These are phyloP conservation scores for Clupea harengus DNA, from an alignment of 2,113 vertebrate species.

Conservation along the genomic window DNA sequence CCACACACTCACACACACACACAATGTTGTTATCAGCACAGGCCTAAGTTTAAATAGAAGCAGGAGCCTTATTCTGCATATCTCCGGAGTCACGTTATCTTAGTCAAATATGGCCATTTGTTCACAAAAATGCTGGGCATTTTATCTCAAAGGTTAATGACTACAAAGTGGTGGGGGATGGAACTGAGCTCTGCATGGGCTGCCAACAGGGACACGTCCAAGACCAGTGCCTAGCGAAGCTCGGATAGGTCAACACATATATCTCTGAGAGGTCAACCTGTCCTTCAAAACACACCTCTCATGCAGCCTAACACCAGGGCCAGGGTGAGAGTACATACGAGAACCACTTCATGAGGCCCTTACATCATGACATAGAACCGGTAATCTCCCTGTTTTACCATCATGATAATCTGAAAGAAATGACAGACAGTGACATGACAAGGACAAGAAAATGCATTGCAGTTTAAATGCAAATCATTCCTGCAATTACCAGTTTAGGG, in stretches of 20 bases:
- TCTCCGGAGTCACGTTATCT: neutral
- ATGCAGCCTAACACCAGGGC: neutral
- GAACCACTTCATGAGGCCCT: neutral
- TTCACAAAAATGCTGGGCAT: neutral
- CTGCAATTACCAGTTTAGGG: neutral
- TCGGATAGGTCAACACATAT: too few species aligned
- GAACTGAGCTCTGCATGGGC: neutral
- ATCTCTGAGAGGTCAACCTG: neutral
- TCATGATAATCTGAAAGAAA: neutral
- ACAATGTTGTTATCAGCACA: neutral
- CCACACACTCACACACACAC: neutral
- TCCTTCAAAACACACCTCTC: neutral
- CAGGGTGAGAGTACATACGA: neutral
- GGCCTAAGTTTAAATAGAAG: neutral
- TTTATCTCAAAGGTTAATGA: constrained; percentile 10
- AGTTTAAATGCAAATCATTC: neutral
- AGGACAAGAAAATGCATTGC: neutral
- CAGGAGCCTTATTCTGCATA: neutral
- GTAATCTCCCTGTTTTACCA: neutral
- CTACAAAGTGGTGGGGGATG: neutral
- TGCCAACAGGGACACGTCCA: neutral
- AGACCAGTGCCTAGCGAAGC: neutral
- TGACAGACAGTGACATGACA: neutral
- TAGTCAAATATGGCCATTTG: constrained; percentile 6
- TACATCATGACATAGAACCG: neutral